A percentile compares a stretch with the other conserved stretches of the same genome.
phyloP scores from a whole-genome alignment of 1,140 invertebrate genomes.

The Drosophila arawakana region DNA sequence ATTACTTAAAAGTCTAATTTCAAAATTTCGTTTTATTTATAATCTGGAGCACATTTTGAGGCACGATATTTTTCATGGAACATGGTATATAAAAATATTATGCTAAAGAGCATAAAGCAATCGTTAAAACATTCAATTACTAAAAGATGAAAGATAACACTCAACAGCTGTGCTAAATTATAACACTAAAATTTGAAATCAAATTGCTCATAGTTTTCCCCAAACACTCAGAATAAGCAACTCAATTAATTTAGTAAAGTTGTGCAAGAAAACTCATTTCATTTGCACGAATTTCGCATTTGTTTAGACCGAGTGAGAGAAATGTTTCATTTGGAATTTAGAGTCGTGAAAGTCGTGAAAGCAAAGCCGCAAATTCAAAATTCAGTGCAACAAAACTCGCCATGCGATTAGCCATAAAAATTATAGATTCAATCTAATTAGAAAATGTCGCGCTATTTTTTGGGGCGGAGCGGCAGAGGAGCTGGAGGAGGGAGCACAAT shows the following conservation, averaged over 20 bases:
- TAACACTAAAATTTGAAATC: not conserved
- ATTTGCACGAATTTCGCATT: slow-evolving; percentile 67
- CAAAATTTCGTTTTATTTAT: too few species aligned
- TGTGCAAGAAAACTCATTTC: slow-evolving; percentile 36
- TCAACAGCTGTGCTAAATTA: not conserved
- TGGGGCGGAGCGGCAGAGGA: too few species aligned
- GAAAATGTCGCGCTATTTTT: slow-evolving; percentile 62
- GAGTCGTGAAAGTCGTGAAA: slow-evolving; percentile 32
- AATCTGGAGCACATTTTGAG: too few species aligned
- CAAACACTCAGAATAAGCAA: not conserved
- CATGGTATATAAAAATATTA: too few species aligned
- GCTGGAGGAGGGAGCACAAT: not conserved
- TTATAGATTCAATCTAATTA: slow-evolving; percentile 84
- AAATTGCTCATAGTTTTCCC: not conserved
- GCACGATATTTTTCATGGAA: too few species aligned
- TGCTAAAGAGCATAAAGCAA: too few species aligned
- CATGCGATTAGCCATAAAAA: slow-evolving; percentile 82
- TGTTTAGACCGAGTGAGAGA: slow-evolving; percentile 14
- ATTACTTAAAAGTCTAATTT: too few species aligned
- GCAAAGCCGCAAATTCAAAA: slow-evolving; percentile 70
- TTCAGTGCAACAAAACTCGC: slow-evolving; percentile 58
- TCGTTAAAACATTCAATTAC: not conserved
- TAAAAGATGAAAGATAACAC: not conserved
- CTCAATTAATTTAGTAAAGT: slow-evolving; percentile 44
- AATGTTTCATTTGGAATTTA: slow-evolving; percentile 17